phyloP scores from a whole-genome alignment of 2,113 vertebrate species.

The Pterophyllum scalare region DNA sequence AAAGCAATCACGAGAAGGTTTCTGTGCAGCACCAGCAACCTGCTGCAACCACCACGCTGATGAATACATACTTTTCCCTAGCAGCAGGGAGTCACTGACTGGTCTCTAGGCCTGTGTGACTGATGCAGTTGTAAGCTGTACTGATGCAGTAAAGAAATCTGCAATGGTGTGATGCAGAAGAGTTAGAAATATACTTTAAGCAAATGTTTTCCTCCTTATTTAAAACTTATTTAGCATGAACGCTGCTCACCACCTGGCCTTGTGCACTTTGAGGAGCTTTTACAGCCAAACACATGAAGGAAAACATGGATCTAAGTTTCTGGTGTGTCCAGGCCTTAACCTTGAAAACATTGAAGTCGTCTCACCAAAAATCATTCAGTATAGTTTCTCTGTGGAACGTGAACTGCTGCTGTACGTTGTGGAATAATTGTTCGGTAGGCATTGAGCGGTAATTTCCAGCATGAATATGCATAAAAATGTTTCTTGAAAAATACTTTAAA shows the following conservation, averaged over 20 bases:
- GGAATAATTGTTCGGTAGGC: constrained; percentile 43
- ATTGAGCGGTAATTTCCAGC: not conserved
- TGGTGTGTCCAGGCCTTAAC: not conserved
- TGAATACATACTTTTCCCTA: not conserved
- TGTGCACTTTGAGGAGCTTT: not conserved
- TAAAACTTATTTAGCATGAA: not conserved
- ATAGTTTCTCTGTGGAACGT: not conserved
- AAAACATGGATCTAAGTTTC: not conserved
- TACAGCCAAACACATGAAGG: not conserved
- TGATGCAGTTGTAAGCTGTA: not conserved
- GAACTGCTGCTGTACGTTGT: not conserved
- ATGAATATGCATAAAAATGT: constrained; percentile 25
- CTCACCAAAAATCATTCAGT: not conserved
- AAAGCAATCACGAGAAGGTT: not conserved
- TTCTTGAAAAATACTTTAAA: constrained; percentile 33
- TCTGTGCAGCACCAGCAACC: not conserved
- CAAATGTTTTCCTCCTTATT: not conserved
- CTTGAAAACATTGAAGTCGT: not conserved
- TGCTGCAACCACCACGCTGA: not conserved
- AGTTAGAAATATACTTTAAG: not conserved
- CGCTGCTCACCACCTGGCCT: no score
- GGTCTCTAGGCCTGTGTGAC: not conserved
- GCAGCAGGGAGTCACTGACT: not conserved
- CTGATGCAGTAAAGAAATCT: not conserved
- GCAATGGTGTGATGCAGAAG: no score